Evolutionary conservation across 2,888 invertebrate species (phyloP), one percentile per base, ranked within the genome.

Genomic region (Deilephila porcellus): DNA sequence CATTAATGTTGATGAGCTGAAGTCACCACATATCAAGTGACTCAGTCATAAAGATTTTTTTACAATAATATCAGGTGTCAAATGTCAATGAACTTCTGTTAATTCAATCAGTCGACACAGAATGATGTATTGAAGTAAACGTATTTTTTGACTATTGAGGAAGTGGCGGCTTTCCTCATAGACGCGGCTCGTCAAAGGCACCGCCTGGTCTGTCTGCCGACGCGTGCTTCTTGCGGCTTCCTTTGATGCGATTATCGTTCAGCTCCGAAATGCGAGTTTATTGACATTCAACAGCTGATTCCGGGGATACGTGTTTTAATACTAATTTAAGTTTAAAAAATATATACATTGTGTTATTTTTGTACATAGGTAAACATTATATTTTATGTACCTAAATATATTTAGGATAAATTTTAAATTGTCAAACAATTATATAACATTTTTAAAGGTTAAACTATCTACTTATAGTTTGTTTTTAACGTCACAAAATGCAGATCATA

Each of bases 161-260:
- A 56, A 56, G 56, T 56, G n/a, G 56, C 56, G 56, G 56, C 56
- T 56, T 56, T 56, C n/a, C 56, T 56, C n/a, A 56, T 56, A 56
- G 56, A 56, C 56, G n/a, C 56, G 56, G 6, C 56, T 56, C 56
- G 56, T 56, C 56, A 56, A 56, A 56, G 56, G 56, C 56, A n/a
- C 56, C 56, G 56, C 56, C 56, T 6, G 56, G 5, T 11, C 45
- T 45, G 45, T 11, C 45, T 45, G 5, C 6, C 56, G n/a, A 56
- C 5, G 19, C 56, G n/a, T n/a, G n/a, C 56, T 17, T 17, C n/a
- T n/a, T n/a, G 56, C 56, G 56, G 56, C 56, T 19, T 19, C 19
- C 19, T 56, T 56, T 56, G 56, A 56, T 56, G 56, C 56, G 56
- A 56, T 56, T 56, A 56, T 56, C 56, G 56, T 56, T 45, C n/a